Conservation (phyloP, 1,140 invertebrate species). For the Drosophila pseudoobscura region DNA sequence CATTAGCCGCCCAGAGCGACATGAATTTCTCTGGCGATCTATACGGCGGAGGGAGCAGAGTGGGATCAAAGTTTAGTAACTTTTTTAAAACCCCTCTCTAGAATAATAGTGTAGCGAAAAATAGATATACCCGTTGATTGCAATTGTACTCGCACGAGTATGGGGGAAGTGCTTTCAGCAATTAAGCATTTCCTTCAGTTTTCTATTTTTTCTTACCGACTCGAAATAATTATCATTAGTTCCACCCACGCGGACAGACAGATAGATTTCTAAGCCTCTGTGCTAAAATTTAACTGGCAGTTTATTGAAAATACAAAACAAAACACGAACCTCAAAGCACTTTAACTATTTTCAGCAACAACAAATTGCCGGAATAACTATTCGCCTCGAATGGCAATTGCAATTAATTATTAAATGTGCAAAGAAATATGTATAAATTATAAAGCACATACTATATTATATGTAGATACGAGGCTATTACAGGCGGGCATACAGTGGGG, state of each 20-base stretch:
- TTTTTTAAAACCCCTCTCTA: too few species aligned
- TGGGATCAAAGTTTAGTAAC: conserved; percentile 8
- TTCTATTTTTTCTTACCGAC: conserved; percentile 4
- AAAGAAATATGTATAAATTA: conserved; percentile 18
- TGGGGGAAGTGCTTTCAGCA: conserved; percentile 13
- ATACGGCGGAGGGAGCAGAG: background rate
- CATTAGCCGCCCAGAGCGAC: background rate
- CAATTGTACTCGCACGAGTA: background rate
- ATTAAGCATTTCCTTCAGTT: conserved; percentile 14
- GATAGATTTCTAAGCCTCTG: background rate
- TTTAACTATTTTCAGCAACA: conserved; percentile 16
- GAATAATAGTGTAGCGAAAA: background rate
- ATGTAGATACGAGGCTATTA: background rate
- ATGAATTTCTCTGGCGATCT: conserved; percentile 28
- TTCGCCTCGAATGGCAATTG: conserved; percentile 23
- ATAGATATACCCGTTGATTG: conserved; percentile 12
- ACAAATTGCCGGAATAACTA: conserved; percentile 4
- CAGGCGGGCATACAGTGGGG: conserved; percentile 1
- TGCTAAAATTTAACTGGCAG: conserved; percentile 26
- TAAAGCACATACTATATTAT: background rate
- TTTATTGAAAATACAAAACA: conserved; percentile 25
- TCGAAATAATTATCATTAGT: conserved; percentile 57
- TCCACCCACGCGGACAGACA: background rate
- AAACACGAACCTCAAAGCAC: conserved; percentile 26
- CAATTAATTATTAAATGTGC: conserved; percentile 35